Evolutionary conservation across 1,140 invertebrate species (phyloP), one percentile per base, ranked within the genome.

Genomic region (Habropoda laboriosa): DNA sequence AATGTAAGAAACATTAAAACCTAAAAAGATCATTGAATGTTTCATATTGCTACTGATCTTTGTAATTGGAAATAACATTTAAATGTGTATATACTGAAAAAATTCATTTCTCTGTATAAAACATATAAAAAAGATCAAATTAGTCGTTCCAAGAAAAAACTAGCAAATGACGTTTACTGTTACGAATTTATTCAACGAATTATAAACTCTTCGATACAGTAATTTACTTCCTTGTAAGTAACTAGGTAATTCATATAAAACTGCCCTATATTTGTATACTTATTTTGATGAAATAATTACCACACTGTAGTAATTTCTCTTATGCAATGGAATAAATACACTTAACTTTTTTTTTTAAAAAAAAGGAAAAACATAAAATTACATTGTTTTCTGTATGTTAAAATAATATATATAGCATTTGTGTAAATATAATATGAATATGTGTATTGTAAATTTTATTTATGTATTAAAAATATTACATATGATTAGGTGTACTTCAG

Each of bases 191-290:
- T 27, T 32, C 66, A 40, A 35, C 6, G 12, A 55, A 24, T 53
- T 21, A 6, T 3, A 40, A 27, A 51, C 27, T 42, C 2, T 57
- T 16, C 10, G 4, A 13, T 42, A 27, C 21, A 42, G 21, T 40
- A 27, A 58, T 71, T 72, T 71, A 73, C 10, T 58, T 51, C 21
- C 30, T 55, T 74, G 63, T 83, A 64, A 68, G 49, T 58, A 68
- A 79, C 30, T 82, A 58, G 24, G 38, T 49, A 27, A 45, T 21
- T 76, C 8, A n/a, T 24, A 5, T 47, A 2, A 6, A 30, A 66
- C 38, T 64, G 70, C 6, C 42, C n/a, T n/a, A n/a, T 40, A 32
- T 72, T 49, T 82, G 18, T 60, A 70, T 82, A 82, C 73, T 73
- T 79, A 74, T 74, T 61, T 70, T 12, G 40, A 49, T 49, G 5